These are phyloP conservation scores for Tragelaphus strepsiceros DNA, from an alignment of 2,113 vertebrate species.

Conservation along the genomic window DNA sequence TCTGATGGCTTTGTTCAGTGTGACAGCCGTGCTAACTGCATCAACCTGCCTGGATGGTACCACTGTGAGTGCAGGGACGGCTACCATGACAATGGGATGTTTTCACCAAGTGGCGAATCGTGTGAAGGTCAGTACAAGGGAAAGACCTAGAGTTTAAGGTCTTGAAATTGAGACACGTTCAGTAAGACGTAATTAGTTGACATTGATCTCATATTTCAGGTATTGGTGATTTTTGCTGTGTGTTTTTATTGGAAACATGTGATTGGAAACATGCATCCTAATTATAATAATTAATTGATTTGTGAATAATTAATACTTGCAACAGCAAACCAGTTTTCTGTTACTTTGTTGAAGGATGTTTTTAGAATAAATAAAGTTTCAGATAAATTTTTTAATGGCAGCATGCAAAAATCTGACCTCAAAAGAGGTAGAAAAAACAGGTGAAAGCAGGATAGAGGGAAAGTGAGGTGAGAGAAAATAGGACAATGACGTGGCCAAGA, in stretches of 20 bases:
- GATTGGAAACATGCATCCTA: neutral
- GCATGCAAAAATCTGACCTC: neutral
- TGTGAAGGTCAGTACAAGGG: conserved; percentile 91
- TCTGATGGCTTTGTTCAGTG: conserved; percentile 95
- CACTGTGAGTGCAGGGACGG: conserved; percentile 98
- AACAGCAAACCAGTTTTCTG: neutral
- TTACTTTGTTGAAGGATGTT: neutral
- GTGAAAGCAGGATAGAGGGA: neutral
- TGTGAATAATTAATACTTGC: neutral
- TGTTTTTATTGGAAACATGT: neutral
- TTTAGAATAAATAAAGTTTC: neutral
- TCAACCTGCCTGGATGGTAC: conserved; percentile 99
- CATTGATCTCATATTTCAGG: neutral
- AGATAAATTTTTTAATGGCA: neutral
- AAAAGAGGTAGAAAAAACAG: neutral
- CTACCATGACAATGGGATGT: conserved; percentile 98
- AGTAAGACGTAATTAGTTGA: neutral
- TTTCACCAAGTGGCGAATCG: conserved; percentile 92
- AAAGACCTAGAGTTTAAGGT: neutral
- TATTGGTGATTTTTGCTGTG: neutral
- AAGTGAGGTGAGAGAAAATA: neutral
- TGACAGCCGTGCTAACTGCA: conserved; percentile 93
- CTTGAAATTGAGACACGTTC: neutral
- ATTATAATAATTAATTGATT: neutral
- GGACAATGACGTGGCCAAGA: neutral